Percentiles rank a stretch among this genome's conserved stretches.
Evolutionary conservation across 2,113 vertebrate species (phyloP).

Genomic region (Stigmatopora nigra): DNA sequence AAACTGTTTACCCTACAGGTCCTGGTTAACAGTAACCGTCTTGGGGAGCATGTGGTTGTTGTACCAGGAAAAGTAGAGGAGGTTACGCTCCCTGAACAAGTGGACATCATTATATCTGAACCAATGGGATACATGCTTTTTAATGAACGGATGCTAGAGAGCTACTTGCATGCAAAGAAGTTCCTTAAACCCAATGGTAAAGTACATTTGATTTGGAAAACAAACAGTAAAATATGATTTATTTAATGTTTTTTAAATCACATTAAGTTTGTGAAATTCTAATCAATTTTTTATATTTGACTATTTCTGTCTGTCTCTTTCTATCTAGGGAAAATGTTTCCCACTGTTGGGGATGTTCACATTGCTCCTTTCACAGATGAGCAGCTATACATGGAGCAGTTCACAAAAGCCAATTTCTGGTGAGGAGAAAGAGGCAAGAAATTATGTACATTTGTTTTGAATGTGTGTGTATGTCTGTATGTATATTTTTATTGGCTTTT

Average conservation of each 20-base stretch:
- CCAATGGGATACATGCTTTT: slow-evolving; percentile 99
- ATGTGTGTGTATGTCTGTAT: too few relatives aligned
- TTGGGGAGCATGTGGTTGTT: slow-evolving; percentile 84
- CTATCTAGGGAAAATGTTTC: slow-evolving; percentile 88
- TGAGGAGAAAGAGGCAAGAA: slow-evolving; percentile 51
- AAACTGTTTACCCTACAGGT: slow-evolving; percentile 64
- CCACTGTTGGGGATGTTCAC: slow-evolving; percentile 91
- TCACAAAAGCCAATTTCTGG: slow-evolving; percentile 98
- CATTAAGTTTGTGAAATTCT: neutral
- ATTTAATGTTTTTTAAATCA: neutral
- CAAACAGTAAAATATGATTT: neutral
- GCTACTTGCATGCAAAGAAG: slow-evolving; percentile 95
- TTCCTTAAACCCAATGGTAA: slow-evolving; percentile 87
- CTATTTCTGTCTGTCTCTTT: neutral
- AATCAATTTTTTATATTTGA: neutral
- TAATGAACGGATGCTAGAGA: slow-evolving; percentile 95
- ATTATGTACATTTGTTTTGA: neutral
- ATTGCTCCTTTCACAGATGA: slow-evolving; percentile 93
- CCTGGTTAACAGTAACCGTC: slow-evolving; percentile 88
- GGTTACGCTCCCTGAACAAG: slow-evolving; percentile 85
- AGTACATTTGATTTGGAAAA: neutral
- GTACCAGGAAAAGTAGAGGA: slow-evolving; percentile 96
- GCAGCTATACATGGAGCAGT: slow-evolving; percentile 98
- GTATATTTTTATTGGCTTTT: too few relatives aligned
- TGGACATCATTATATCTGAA: slow-evolving; percentile 95